Evolutionary conservation across 2,113 vertebrate genomes (phyloP).

Genomic region (Thermophis baileyi): DNA sequence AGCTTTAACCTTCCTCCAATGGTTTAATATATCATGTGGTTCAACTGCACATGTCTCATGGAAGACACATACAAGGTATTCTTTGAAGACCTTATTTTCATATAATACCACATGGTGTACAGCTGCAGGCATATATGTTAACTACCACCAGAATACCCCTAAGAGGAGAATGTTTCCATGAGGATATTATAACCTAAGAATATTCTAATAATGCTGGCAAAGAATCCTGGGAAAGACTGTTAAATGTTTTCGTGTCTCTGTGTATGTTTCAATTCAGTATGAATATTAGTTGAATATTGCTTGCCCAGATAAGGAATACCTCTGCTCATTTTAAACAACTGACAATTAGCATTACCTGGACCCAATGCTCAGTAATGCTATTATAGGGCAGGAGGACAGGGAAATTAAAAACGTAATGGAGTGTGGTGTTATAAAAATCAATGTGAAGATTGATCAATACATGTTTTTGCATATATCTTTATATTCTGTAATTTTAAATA

Average conservation of each 20-base stretch:
- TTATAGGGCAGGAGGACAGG: not conserved
- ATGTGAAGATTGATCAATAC: slow-evolving; percentile 68
- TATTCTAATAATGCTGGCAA: slow-evolving; percentile 41
- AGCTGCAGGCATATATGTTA: not conserved
- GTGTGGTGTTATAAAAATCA: slow-evolving; percentile 60
- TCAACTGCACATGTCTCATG: not conserved
- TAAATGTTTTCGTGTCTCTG: not conserved
- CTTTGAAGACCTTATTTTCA: not conserved
- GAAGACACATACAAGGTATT: not conserved
- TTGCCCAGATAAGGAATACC: not conserved
- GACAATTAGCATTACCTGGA: not conserved
- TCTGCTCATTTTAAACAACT: not conserved
- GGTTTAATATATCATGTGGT: not conserved
- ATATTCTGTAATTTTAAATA: slow-evolving; percentile 68
- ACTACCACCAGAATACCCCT: not conserved
- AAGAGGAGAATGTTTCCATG: not conserved
- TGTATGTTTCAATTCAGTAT: not conserved
- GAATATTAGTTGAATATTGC: not conserved
- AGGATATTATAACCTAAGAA: not conserved
- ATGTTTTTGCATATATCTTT: slow-evolving; percentile 65
- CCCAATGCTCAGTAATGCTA: not conserved
- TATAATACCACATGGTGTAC: not conserved
- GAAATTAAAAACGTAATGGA: slow-evolving; percentile 57
- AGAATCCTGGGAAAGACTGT: slow-evolving; percentile 33
- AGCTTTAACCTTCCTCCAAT: not conserved